Base-by-base conservation (phyloP, 2,888 invertebrate species). In the Tachina lurida region DNA sequence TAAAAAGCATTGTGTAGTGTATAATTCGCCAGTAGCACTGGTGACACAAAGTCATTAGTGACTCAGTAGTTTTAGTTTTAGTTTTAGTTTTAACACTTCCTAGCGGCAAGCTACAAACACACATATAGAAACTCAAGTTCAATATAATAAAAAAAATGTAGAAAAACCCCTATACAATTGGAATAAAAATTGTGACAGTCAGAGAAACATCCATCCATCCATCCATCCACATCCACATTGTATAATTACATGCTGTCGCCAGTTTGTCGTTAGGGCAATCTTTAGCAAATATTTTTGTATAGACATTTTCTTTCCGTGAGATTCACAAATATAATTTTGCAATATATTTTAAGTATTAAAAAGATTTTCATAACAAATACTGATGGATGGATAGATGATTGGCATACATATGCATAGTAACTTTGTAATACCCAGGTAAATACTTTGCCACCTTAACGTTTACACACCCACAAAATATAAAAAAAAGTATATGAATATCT, bases 251-350 rank as follows among this genome's bases (percentile, higher is more conserved):
- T 49, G 63, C 56, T 84, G 68, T 70, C 78, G 73, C 73, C 73
- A 76, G 76, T 73, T 76, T 75, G 80, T 81, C 79, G 84, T 77
- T 56, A 84, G 62, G 47, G 47, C 68, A 84, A 79, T 79, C 79
- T 84, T 79, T 70, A 84, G 62, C 67, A 49, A 39, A 45, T 62
- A 22, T 12, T 7, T 15, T 63, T 54, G 43, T 65, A 17, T 63
- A 15, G 5, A n/a, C 15, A 63, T 43, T 65, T 60, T 68, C 45
- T 31, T 7, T 31, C 45, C 17, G 52, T 47, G 15, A 65, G 10
- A 43, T 43, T 75, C 45, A 68, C 39, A 60, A 62, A 65, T 54
- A 52, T 22, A 19, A 60, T 54, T 41, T 68, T 60, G 68, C 41
- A 17, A 54, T 62, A 52, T 71, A 41, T 54, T 41, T 58, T 58